Percentiles rank a stretch among this genome's conserved stretches.
These are phyloP conservation scores for Asbolus verrucosus DNA, from an alignment of 1,140 invertebrate species.

Conservation along the genomic window DNA sequence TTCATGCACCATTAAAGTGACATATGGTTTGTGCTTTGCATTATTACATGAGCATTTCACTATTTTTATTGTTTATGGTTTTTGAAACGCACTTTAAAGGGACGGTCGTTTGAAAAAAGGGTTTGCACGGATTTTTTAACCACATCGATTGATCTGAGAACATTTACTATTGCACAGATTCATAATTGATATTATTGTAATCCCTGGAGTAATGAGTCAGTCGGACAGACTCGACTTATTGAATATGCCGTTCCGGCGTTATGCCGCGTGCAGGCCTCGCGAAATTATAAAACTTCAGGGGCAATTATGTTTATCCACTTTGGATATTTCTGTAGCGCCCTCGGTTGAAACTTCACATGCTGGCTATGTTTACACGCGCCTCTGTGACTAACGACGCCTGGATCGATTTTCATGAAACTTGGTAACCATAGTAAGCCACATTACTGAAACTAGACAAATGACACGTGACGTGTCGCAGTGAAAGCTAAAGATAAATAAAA, in stretches of 20 bases:
- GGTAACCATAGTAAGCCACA: no score
- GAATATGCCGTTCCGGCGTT: slow-evolving; percentile 42
- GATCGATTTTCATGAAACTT: no score
- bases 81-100: slow-evolving; percentile 19
- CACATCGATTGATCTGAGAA: slow-evolving; percentile 45
- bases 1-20: slow-evolving; percentile 53
- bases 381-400: no score
- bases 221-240: slow-evolving; percentile 52
- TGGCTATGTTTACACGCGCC: slow-evolving; percentile 22
- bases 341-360: slow-evolving; percentile 24
- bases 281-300: slow-evolving; percentile 50
- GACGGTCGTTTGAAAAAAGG: slow-evolving; percentile 33
- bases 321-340: slow-evolving; percentile 42
- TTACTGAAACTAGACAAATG: no score
- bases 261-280: slow-evolving; percentile 37
- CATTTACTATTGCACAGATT: slow-evolving; percentile 50
- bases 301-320: slow-evolving; percentile 53
- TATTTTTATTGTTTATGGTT: slow-evolving; percentile 38
- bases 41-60: slow-evolving; percentile 43
- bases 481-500: no score
- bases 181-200: slow-evolving; percentile 57
- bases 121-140: slow-evolving; percentile 19
- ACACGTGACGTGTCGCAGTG: no score
- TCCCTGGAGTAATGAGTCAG: slow-evolving; percentile 58
- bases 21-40: slow-evolving; percentile 45